These are phyloP conservation scores for Coelinius sp. DNA, from an alignment of 2,888 invertebrate genomes.

Conservation along the genomic window DNA sequence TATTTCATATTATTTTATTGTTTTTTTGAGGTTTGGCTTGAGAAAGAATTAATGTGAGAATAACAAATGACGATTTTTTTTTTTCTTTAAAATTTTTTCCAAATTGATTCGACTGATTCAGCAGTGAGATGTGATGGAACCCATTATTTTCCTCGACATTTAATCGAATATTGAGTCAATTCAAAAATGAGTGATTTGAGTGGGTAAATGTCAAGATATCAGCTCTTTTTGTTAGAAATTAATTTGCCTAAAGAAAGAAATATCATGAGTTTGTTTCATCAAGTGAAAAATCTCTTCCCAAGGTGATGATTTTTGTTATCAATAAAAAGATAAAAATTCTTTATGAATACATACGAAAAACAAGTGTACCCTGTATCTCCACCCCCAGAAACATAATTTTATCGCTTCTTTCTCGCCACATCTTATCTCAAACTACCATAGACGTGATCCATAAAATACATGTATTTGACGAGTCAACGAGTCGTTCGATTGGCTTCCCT, in stretches of 20 bases:
- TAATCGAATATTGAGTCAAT: too few relatives aligned
- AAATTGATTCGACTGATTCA: too few relatives aligned
- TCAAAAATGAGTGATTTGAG: too few relatives aligned
- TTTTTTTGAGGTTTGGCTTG: neutral
- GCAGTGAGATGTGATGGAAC: too few relatives aligned
- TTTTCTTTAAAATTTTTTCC: neutral
- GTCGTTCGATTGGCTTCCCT: conserved; percentile 33
- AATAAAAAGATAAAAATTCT: neutral
- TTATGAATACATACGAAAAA: neutral
- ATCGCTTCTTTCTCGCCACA: conserved; percentile 11
- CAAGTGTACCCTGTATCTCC: neutral
- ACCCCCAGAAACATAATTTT: neutral
- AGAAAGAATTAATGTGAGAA: neutral
- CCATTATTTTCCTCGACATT: too few relatives aligned
- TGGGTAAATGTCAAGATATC: too few relatives aligned
- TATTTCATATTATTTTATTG: conserved; percentile 8
- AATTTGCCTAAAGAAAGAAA: too few relatives aligned
- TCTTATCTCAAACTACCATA: neutral
- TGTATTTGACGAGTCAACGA: conserved; percentile 26
- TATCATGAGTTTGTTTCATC: neutral
- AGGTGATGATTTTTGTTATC: neutral
- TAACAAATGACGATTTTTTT: neutral
- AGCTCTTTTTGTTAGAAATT: too few relatives aligned
- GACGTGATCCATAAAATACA: conserved; percentile 23
- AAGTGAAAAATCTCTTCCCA: neutral